Base-by-base conservation (phyloP, 2,113 vertebrate genomes). In the Pyrgilauda ruficollis region DNA sequence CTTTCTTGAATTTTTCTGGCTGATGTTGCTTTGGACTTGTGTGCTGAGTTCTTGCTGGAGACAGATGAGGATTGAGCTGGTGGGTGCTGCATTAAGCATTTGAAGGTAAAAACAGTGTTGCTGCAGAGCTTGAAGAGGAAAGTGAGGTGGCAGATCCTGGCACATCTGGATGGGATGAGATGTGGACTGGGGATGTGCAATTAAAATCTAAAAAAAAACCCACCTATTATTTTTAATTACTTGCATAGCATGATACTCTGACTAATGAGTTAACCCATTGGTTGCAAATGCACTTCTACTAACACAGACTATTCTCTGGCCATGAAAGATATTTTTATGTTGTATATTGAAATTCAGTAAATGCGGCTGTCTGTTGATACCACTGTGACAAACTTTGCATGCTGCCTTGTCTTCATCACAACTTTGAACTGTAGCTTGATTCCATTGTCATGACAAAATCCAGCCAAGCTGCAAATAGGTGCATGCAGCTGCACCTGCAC, bases 1-100 rank as follows among this genome's bases (percentile, higher is more conserved):
- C 46, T 87, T 89, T 39, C 22, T 83, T 70, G 33, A 28, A 39
- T 83, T 92, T 67, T 90, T 90, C 50, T 89, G 80, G 43, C 64
- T 85, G 90, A 28, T 0, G 0, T 53, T 78, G 47, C 35, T 87
- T 68, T 85, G 72, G 83, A 33, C 12, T 72, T 59, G 27, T 7
- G 30, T 62, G 39, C 39, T 20, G 76, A 58, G 24, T 77, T 95
- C 55, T 63, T 44, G 28, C 63, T 87, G 69, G 56, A 70, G 73
- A 24, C 50, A 47, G 61, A 55, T 43, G 61, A 93, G 61, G 56
- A n/a, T 17, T 27, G 74, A 84, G 69, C 11, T 55, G 56, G 4
- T 61, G 66, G 58, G 30, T 2, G 3, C 87, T 23, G 12, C 16
- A 10, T 62, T 73, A 49, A 59, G 37, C 22, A 9, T 87, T 56